Evolutionary conservation across 2,888 invertebrate genomes (phyloP).

Genomic region (Spodoptera exigua): DNA sequence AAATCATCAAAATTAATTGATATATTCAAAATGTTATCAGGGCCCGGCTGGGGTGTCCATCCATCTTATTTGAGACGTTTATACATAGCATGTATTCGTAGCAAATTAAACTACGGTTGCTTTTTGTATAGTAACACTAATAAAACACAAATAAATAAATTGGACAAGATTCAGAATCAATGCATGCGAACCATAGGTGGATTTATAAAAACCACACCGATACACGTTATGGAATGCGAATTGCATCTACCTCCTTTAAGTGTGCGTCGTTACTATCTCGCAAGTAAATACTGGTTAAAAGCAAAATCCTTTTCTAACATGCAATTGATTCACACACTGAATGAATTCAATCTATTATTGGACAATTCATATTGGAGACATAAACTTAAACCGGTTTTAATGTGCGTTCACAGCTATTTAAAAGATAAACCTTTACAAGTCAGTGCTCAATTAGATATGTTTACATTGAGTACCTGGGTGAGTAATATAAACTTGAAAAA

Average conservation of each 20-base stretch:
- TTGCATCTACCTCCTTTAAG: background rate
- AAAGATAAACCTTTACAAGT: background rate
- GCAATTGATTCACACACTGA: background rate
- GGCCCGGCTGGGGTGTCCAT: too few relatives aligned
- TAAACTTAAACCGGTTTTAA: background rate
- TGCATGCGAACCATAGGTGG: constrained; percentile 42
- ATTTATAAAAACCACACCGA: constrained; percentile 45
- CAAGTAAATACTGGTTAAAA: constrained; percentile 3
- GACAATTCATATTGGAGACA: background rate
- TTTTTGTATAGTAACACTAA: constrained; percentile 36
- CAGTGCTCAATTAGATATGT: constrained; percentile 1
- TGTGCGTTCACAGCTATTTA: background rate
- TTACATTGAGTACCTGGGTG: constrained; percentile 4
- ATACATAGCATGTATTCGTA: constrained; percentile 51
- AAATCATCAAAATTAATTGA: constrained; percentile 50
- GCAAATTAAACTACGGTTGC: constrained; percentile 50
- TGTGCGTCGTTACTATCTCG: background rate
- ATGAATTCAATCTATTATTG: too few relatives aligned
- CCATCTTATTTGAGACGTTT: constrained; percentile 52
- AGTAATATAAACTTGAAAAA: background rate
- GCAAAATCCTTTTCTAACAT: background rate
- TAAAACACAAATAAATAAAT: constrained; percentile 34
- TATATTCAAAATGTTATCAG: constrained; percentile 53
- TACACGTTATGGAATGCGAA: constrained; percentile 12
- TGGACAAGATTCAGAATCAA: constrained; percentile 49